phyloP scores from a whole-genome alignment of 2,113 vertebrate species.

The Pseudorectes ferrugineus region DNA sequence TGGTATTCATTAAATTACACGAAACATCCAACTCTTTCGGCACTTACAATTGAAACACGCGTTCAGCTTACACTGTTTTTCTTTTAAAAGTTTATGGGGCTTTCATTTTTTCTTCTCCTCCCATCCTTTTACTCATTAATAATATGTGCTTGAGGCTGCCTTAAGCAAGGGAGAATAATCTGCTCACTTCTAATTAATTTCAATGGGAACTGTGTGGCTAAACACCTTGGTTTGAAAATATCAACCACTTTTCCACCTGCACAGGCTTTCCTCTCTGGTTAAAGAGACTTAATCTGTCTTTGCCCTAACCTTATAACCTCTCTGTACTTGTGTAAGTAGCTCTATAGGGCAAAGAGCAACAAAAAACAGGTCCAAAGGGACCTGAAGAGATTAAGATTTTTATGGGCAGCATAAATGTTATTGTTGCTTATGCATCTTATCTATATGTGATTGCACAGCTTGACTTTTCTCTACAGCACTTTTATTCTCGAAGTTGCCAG shows the following conservation, averaged over 20 bases:
- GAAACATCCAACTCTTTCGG: background rate
- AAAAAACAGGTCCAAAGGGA: background rate
- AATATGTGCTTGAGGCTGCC: background rate
- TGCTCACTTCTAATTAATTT: constrained; percentile 34
- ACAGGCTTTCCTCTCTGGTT: background rate
- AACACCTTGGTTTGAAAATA: constrained; percentile 9
- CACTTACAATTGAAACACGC: background rate
- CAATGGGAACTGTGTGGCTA: background rate
- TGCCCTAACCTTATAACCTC: background rate
- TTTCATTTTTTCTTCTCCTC: background rate
- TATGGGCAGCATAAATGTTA: background rate
- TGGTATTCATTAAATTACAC: background rate
- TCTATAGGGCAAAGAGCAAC: background rate
- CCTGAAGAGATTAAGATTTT: background rate
- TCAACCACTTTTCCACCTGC: background rate
- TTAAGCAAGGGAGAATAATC: constrained; percentile 27
- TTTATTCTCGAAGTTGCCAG: background rate
- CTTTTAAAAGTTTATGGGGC: background rate
- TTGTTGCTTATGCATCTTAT: background rate
- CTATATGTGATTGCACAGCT: background rate
- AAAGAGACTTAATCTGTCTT: background rate
- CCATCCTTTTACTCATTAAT: background rate
- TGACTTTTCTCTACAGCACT: background rate
- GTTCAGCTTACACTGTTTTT: background rate
- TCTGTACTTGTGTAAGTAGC: background rate